Percentiles rank a stretch among this genome's conserved stretches.
These are phyloP conservation scores for Heterochromis multidens DNA, from an alignment of 2,113 vertebrate species.

Conservation along the genomic window DNA sequence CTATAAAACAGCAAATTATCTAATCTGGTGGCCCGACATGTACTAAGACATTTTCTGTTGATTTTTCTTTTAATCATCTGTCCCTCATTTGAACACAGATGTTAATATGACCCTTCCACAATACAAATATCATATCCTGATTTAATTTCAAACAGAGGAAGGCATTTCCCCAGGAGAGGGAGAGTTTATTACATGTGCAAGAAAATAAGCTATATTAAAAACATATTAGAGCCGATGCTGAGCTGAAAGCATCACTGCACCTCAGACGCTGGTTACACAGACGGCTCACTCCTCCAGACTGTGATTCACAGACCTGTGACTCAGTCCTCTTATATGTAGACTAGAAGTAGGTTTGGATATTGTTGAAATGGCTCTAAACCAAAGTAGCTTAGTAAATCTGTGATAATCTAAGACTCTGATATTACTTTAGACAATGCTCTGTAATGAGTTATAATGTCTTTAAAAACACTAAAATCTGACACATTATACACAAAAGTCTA, in stretches of 20 bases:
- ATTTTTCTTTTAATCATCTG: background rate
- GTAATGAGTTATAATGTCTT: background rate
- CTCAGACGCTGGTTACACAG: background rate
- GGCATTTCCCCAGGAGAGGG: background rate
- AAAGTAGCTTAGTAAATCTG: background rate
- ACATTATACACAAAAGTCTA: background rate
- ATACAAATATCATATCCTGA: background rate
- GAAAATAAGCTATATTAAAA: background rate
- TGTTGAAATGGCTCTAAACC: background rate
- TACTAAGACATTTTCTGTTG: background rate
- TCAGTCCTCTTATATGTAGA: background rate
- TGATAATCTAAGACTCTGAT: background rate
- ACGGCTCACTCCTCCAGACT: background rate
- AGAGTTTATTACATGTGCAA: background rate
- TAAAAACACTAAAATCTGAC: background rate
- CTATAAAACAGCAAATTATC: background rate
- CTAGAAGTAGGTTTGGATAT: background rate
- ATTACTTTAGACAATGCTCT: background rate
- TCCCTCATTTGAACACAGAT: background rate
- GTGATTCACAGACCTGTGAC: constrained; percentile 8
- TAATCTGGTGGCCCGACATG: background rate
- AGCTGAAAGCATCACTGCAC: background rate
- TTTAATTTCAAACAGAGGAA: background rate
- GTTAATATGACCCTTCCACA: background rate
- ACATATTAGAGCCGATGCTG: background rate